Evolutionary conservation across 2,797 vertebrate genomes (phyloP).

Genomic region (Furcifer pardalis): DNA sequence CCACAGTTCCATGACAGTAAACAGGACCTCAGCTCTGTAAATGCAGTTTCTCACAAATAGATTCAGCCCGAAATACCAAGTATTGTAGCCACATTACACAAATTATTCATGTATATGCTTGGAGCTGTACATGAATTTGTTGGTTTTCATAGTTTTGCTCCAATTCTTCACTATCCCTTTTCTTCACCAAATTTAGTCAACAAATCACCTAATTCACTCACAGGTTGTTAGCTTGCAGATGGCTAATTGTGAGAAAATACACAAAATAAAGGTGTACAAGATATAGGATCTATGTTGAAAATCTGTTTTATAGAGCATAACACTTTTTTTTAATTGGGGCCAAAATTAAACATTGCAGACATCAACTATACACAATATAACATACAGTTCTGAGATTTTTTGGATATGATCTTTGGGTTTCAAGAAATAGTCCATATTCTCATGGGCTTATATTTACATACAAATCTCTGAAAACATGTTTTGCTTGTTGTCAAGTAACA

Average conservation of each 20-base stretch:
- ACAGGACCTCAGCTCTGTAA: background rate
- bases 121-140: background rate
- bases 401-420: background rate
- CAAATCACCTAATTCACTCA: background rate
- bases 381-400: background rate
- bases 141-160: background rate
- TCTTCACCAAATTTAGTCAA: background rate
- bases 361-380: conserved; percentile 9
- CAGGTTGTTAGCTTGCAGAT: background rate
- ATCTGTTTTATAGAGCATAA: background rate
- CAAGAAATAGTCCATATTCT: conserved; percentile 19
- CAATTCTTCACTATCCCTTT: background rate
- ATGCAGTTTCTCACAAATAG: background rate
- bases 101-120: background rate
- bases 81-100: background rate
- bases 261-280: background rate
- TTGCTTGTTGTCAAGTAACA: background rate
- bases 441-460: conserved; percentile 10
- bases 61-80: background rate
- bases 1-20: background rate
- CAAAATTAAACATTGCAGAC: background rate
- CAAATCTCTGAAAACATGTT: conserved; percentile 10
- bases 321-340: background rate
- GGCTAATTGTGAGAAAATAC: background rate
- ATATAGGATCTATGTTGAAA: background rate